Conservation (phyloP, 2,113 vertebrate genomes). For the Pituophis catenifer region DNA sequence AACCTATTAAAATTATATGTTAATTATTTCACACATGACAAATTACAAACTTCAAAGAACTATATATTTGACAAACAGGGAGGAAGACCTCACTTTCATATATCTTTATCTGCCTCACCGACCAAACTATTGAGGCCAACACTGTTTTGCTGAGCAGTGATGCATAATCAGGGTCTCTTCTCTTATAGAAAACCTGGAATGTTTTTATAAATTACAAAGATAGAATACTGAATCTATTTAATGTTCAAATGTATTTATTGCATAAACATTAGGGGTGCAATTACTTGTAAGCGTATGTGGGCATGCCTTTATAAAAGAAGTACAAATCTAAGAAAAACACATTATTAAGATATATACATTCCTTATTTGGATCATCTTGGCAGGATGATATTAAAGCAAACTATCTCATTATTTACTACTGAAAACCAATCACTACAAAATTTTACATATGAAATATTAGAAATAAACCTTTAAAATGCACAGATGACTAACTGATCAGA, state of each 20-base stretch:
- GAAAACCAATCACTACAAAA: neutral
- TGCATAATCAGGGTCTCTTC: neutral
- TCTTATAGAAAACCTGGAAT: neutral
- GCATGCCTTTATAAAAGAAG: neutral
- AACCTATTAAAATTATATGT: neutral
- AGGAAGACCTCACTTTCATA: neutral
- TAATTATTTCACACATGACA: neutral
- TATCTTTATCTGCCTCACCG: neutral
- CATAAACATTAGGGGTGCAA: neutral
- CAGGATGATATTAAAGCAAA: neutral
- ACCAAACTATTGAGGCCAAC: neutral
- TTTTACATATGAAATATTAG: constrained; percentile 7
- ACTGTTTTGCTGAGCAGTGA: neutral
- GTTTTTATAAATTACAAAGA: neutral
- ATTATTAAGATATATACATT: constrained; percentile 1
- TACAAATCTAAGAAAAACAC: neutral
- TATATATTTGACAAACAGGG: neutral
- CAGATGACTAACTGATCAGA: neutral
- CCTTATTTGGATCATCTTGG: neutral
- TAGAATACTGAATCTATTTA: neutral
- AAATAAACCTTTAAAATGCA: constrained; percentile 8
- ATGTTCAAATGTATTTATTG: neutral
- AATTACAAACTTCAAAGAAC: neutral
- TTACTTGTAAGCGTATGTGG: neutral
- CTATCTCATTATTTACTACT: neutral